These are phyloP conservation scores for Cataglyphis rosenhaueri DNA, from an alignment of 2,888 invertebrate genomes.

Conservation along the genomic window DNA sequence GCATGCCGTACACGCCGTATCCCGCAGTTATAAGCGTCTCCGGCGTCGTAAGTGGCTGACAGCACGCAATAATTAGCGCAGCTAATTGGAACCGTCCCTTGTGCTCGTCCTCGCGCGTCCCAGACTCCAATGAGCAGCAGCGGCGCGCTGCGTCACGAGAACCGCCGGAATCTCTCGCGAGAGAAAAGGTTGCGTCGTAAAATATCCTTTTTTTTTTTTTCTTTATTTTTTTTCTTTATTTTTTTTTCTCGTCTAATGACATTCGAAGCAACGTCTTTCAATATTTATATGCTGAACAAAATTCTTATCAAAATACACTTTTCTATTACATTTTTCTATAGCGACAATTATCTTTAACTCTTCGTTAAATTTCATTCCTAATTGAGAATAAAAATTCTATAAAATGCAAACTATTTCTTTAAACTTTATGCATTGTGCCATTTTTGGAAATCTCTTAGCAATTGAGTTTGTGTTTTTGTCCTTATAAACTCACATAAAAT, in stretches of 20 bases:
- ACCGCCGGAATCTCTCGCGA: conserved; percentile 20
- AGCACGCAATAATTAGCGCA: conserved; percentile 76
- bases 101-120: conserved; percentile 60
- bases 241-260: neutral
- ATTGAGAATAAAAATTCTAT: neutral
- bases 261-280: neutral
- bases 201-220: conserved; percentile 4
- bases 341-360: conserved; percentile 15
- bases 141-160: conserved; percentile 10
- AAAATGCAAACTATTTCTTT: neutral
- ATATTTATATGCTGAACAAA: neutral
- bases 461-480: neutral
- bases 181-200: neutral
- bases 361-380: neutral
- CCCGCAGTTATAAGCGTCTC: conserved; percentile 67
- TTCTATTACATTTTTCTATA: neutral
- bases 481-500: neutral
- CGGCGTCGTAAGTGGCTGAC: conserved; percentile 72
- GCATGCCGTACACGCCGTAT: conserved; percentile 56
- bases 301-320: neutral
- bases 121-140: conserved; percentile 56
- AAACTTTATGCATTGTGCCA: neutral
- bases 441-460: neutral
- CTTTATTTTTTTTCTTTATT: neutral
- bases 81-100: conserved; percentile 74